These are phyloP conservation scores for Galeruca laticollis DNA, from an alignment of 2,888 invertebrate species.

Conservation along the genomic window DNA sequence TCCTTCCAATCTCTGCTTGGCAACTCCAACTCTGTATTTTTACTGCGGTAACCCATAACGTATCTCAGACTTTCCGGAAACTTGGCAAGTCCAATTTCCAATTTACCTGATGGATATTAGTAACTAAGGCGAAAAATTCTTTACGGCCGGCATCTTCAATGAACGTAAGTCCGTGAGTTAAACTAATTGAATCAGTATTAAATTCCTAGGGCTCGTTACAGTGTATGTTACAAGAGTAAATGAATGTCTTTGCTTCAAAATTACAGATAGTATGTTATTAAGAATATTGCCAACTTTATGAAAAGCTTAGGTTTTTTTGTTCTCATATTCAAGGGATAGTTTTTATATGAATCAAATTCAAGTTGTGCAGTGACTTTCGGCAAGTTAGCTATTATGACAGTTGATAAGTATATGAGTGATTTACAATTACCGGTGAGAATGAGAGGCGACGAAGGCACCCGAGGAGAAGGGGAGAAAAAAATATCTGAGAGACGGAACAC, in stretches of 20 bases:
- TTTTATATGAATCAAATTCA: no score
- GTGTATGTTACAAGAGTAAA: not conserved
- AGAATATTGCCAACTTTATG: not conserved
- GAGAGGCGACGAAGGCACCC: no score
- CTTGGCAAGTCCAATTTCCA: slow-evolving; percentile 27
- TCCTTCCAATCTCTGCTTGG: not conserved
- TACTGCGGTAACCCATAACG: slow-evolving; percentile 13
- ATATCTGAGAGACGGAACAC: no score
- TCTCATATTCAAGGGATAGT: no score
- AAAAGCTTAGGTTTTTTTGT: not conserved
- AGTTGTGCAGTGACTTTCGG: no score
- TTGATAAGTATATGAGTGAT: no score
- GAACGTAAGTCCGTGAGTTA: slow-evolving; percentile 20
- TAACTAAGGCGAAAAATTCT: slow-evolving; percentile 24
- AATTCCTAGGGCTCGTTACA: not conserved
- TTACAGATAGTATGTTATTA: not conserved
- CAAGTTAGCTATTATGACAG: no score
- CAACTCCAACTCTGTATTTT: slow-evolving; percentile 21
- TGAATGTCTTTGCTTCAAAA: not conserved
- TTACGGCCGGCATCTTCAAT: slow-evolving; percentile 22
- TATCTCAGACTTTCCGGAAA: slow-evolving; percentile 14
- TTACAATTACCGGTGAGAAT: no score
- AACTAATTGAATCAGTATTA: slow-evolving; percentile 20
- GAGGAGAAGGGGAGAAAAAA: no score
- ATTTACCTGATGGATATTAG: slow-evolving; percentile 29